Evolutionary conservation across 2,797 vertebrate genomes (phyloP), one percentile per base, ranked within the genome.

Genomic region (Hoplostethus atlanticus): DNA sequence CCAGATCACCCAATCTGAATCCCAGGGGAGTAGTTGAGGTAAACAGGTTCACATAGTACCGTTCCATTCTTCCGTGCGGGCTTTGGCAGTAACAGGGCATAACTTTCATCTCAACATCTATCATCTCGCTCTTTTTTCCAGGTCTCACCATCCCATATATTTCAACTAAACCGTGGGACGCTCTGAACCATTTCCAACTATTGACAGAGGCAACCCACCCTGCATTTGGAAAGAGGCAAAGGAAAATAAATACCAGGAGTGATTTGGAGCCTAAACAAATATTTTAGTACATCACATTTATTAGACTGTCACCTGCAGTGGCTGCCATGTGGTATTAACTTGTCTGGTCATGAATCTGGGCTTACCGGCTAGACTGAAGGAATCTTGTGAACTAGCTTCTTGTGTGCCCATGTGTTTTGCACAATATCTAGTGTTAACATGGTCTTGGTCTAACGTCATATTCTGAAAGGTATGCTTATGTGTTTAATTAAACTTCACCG

Each of bases 261-360:
- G 46, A 73, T 74, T 65, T 56, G 4, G 25, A 44, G 42, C n/a
- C 46, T 64, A 50, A 76, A 67, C 57, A 70, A 55, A 52, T 36
- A 52, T 59, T 67, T 75, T 1, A 9, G 17, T 68, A 38, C 16
- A 31, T 59, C 47, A 31, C 12, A 38, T 65, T 38, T 70, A 81
- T 84, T 55, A 71, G 17, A 10, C 56, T 21, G 48, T 68, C 57
- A 60, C 87, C 85, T 74, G 84, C 73, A 64, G 87, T 60, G 11
- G 81, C 92, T 91, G 86, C 76, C 91, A 92, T 38, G 70, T 4
- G n/a, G 52, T 4, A 12, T n/a, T 6, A 36, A 46, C 92, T 2
- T 66, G 91, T 59, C 76, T 71, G 51, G 4, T 84, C 91, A 65
- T 11, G 86, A 82, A 87, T 55, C 75, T 47, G 0, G 46, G n/a